Conservation (phyloP, 1,140 invertebrate species). For the Heliothis virescens region DNA sequence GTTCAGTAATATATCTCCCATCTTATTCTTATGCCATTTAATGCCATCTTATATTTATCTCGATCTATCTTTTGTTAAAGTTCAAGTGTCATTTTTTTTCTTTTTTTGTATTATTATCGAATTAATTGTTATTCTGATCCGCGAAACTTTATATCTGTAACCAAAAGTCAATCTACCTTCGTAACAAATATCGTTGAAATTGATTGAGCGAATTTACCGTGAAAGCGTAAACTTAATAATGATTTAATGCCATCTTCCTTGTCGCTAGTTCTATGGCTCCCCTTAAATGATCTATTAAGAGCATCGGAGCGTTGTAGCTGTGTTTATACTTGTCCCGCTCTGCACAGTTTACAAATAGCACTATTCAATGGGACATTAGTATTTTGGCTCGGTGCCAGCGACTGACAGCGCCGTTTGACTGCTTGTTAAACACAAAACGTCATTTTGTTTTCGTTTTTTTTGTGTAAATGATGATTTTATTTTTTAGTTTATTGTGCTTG, state of each 20-base stretch:
- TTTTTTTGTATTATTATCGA: background rate
- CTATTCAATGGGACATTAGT: slow-evolving; percentile 86
- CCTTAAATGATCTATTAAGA: slow-evolving; percentile 67
- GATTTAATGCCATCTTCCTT: background rate
- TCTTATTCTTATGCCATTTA: background rate
- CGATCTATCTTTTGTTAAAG: slow-evolving; percentile 2
- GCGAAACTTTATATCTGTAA: too few relatives aligned
- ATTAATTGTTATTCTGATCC: background rate
- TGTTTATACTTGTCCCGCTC: slow-evolving; percentile 57
- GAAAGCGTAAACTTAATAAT: too few relatives aligned
- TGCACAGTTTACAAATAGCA: slow-evolving; percentile 69
- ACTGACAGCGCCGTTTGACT: slow-evolving; percentile 68
- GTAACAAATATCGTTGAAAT: too few relatives aligned
- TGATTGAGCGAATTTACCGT: too few relatives aligned
- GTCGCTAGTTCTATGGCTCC: slow-evolving; percentile 51
- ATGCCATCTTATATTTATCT: slow-evolving; percentile 9
- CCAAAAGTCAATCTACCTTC: too few relatives aligned
- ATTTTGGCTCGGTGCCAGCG: slow-evolving; percentile 77
- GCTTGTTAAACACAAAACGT: slow-evolving; percentile 63
- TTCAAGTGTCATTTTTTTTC: background rate
- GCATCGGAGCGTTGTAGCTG: slow-evolving; percentile 40
- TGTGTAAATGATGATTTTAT: background rate
- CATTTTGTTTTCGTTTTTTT: slow-evolving; percentile 37
- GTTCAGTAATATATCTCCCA: background rate
- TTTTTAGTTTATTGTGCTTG: background rate